These are phyloP conservation scores for Archilochus colubris DNA, from an alignment of 2,113 vertebrate species.

Conservation along the genomic window DNA sequence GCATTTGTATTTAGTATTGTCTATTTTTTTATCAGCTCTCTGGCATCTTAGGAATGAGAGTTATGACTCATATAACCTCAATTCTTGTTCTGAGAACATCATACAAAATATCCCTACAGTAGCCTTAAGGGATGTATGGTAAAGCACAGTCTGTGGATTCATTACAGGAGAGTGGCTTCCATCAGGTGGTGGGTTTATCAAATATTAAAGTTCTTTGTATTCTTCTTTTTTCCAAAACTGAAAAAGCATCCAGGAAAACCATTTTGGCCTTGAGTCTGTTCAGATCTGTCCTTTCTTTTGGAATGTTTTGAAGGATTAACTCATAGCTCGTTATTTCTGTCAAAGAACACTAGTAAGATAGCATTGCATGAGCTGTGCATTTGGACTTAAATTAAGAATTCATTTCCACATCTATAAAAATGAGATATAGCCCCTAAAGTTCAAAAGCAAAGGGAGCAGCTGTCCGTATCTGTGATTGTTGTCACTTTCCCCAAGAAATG, in stretches of 20 bases:
- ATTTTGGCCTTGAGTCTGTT: not conserved
- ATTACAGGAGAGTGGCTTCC: not conserved
- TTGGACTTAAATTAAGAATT: slow-evolving; percentile 2
- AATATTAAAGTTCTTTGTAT: not conserved
- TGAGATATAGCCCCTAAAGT: slow-evolving; percentile 29
- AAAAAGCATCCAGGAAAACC: not conserved
- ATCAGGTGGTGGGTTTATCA: not conserved
- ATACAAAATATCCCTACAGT: not conserved
- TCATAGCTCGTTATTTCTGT: not conserved
- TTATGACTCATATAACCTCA: not conserved
- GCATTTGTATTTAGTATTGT: not conserved
- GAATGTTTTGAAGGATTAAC: slow-evolving; percentile 6
- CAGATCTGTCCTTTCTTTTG: slow-evolving; percentile 14
- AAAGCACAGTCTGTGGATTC: not conserved
- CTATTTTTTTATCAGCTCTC: not conserved
- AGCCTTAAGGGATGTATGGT: not conserved
- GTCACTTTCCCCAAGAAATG: not conserved
- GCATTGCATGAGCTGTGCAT: not conserved
- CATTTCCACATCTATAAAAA: slow-evolving; percentile 19
- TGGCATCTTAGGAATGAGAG: slow-evolving; percentile 16
- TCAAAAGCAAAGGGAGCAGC: slow-evolving; percentile 59
- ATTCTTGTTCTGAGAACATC: not conserved
- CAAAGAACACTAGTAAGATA: not conserved
- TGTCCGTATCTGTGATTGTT: not conserved
- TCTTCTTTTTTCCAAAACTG: not conserved